Conservation (phyloP, 2,797 vertebrate species). For the Sternotherus odoratus region DNA sequence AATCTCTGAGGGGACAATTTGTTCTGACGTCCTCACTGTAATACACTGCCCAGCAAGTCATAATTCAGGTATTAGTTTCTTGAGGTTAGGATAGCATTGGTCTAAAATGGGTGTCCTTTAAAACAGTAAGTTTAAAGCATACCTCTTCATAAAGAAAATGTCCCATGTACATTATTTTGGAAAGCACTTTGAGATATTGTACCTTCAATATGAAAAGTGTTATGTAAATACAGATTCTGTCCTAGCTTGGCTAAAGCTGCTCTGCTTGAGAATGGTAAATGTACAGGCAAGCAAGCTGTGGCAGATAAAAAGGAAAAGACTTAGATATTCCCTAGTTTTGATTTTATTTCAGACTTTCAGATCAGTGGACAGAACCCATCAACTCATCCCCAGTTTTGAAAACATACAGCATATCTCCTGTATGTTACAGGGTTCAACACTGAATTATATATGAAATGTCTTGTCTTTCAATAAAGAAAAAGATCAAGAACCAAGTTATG, state of each 20-base stretch:
- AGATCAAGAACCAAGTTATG: background rate
- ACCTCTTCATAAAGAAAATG: background rate
- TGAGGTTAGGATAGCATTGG: background rate
- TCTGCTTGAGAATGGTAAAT: slow-evolving; percentile 6
- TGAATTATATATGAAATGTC: slow-evolving; percentile 14
- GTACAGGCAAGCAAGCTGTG: slow-evolving; percentile 5
- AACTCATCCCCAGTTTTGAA: background rate
- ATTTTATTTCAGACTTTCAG: slow-evolving; percentile 25
- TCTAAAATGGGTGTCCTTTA: slow-evolving; percentile 13
- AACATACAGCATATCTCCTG: background rate
- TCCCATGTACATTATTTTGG: background rate
- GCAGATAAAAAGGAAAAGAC: background rate
- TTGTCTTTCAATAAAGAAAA: background rate
- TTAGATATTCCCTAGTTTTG: slow-evolving; percentile 19
- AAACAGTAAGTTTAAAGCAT: background rate
- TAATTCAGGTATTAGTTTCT: slow-evolving; percentile 21
- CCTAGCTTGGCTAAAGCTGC: slow-evolving; percentile 26
- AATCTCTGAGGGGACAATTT: slow-evolving; percentile 12
- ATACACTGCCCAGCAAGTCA: slow-evolving; percentile 10
- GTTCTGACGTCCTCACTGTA: slow-evolving; percentile 12
- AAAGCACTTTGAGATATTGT: background rate
- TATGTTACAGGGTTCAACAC: background rate
- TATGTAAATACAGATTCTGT: background rate
- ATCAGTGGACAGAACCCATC: background rate
- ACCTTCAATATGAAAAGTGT: background rate